Conservation (phyloP, 2,113 vertebrate species). For the Engraulis encrasicolus region DNA sequence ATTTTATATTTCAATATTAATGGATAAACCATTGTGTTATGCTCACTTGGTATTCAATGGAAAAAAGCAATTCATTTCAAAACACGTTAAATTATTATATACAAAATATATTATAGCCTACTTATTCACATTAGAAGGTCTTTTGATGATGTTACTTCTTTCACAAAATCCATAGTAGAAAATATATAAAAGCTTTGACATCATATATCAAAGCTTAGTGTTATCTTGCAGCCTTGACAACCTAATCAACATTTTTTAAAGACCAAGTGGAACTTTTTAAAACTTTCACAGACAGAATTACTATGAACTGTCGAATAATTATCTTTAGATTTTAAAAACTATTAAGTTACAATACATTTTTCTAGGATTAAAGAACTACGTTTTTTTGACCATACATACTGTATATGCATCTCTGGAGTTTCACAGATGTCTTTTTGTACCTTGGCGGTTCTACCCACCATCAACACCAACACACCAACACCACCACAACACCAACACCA, state of each 20-base stretch:
- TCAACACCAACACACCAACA: too few species aligned
- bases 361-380: too few species aligned
- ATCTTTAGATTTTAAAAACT: too few species aligned
- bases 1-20: background rate
- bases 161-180: background rate
- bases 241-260: background rate
- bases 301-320: too few species aligned
- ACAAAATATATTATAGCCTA: too few species aligned
- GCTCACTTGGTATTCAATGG: background rate
- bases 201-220: background rate
- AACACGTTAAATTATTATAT: too few species aligned
- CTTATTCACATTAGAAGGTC: background rate
- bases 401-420: too few species aligned
- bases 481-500: too few species aligned
- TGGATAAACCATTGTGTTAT: background rate
- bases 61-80: background rate
- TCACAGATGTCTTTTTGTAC: too few species aligned
- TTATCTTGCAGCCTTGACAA: background rate
- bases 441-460: too few species aligned
- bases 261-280: background rate
- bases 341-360: too few species aligned
- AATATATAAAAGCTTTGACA: background rate
- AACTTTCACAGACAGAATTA: background rate
- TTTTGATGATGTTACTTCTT: background rate
- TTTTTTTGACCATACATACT: too few species aligned